phyloP scores from a whole-genome alignment of 2,888 invertebrate genomes.

The Nemotelus nigrinus region DNA sequence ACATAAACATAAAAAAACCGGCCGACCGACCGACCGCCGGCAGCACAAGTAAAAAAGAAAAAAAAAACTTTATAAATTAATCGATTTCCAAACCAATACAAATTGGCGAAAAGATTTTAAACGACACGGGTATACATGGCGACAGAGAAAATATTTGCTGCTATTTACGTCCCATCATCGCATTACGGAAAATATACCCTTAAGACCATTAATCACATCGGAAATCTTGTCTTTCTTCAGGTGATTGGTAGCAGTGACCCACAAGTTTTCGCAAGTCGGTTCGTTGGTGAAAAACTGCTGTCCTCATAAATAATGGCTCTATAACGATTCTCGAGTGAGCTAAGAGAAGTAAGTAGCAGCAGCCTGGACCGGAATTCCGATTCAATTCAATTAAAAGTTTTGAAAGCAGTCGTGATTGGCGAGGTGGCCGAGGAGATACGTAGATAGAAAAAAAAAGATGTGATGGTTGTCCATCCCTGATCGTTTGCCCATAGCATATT shows the following conservation, averaged over 20 bases:
- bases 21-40: too few species aligned
- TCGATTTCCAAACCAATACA: conserved; percentile 33
- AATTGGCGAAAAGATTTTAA: conserved; percentile 21
- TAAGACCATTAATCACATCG: conserved; percentile 25
- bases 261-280: conserved; percentile 1
- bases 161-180: conserved; percentile 22
- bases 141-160: background rate
- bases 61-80: conserved; percentile 33
- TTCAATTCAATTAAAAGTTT: conserved; percentile 44
- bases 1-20: too few species aligned
- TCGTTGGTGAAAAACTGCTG: background rate
- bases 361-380: conserved; percentile 6
- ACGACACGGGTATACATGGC: conserved; percentile 6
- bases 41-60: background rate
- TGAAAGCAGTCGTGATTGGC: background rate
- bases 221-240: conserved; percentile 36
- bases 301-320: conserved; percentile 34
- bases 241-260: conserved; percentile 21
- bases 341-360: background rate
- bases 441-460: background rate
- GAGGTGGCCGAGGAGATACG: background rate
- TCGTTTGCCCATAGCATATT: too few species aligned
- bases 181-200: background rate
- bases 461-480: background rate
- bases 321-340: conserved; percentile 10